Evolutionary conservation across 2,888 invertebrate genomes (phyloP).

Genomic region (Microdon myrmicae): DNA sequence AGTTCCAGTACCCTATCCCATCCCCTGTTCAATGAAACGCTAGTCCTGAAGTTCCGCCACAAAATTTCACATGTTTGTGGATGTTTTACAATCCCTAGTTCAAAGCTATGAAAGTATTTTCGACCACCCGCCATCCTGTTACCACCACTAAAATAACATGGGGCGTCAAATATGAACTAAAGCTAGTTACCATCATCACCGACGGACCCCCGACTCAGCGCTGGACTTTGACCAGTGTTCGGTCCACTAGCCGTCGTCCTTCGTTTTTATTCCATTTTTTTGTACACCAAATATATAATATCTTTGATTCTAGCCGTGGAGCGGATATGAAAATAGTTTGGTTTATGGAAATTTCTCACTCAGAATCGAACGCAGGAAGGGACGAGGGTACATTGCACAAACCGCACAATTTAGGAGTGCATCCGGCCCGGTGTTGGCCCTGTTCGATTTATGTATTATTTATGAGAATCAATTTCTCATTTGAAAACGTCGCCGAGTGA

Average conservation of each 20-base stretch:
- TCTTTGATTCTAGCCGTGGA: conserved; percentile 30
- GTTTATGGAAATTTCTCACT: conserved; percentile 29
- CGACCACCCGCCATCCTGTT: conserved; percentile 6
- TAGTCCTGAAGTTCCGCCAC: conserved; percentile 33
- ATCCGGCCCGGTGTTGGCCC: conserved; percentile 41
- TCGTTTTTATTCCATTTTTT: conserved; percentile 4
- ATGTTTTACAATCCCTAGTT: conserved; percentile 35
- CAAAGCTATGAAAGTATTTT: conserved; percentile 23
- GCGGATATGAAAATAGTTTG: conserved; percentile 44
- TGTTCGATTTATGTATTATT: conserved; percentile 40
- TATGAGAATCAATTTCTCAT: conserved; percentile 46
- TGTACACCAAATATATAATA: conserved; percentile 35
- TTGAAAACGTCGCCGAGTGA: conserved; percentile 34
- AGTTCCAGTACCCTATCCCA: conserved; percentile 13
- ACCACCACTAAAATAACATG: conserved; percentile 31
- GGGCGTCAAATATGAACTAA: conserved; percentile 45
- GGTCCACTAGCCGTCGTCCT: not conserved
- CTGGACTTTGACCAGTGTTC: too few relatives aligned
- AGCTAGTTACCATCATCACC: too few relatives aligned
- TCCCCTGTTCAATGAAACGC: not conserved
- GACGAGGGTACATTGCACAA: not conserved
- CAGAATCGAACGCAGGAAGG: not conserved
- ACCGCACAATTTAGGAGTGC: conserved; percentile 35
- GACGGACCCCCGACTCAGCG: too few relatives aligned
- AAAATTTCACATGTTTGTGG: conserved; percentile 47